Percentiles rank a stretch among this genome's conserved stretches.
These are phyloP conservation scores for Babylonia areolata DNA, from an alignment of 1,140 invertebrate species.

Conservation along the genomic window DNA sequence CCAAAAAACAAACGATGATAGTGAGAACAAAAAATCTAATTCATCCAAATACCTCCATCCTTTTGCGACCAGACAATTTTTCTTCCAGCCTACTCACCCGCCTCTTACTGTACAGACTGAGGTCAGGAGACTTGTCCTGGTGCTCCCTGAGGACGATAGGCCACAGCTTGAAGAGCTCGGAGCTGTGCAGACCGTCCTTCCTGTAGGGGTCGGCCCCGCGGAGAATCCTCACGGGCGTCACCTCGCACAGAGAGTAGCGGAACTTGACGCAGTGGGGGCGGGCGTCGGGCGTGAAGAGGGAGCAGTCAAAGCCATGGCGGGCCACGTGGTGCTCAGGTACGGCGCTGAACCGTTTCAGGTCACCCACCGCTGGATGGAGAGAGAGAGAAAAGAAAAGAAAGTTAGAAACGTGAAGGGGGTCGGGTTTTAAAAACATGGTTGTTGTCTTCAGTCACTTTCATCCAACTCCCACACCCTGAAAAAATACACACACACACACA, in stretches of 20 bases:
- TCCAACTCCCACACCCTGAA: too few relatives aligned
- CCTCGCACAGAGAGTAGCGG: slow-evolving; percentile 59
- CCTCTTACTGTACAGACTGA: slow-evolving; percentile 55
- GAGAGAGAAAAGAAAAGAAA: too few relatives aligned
- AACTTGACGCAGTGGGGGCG: slow-evolving; percentile 65
- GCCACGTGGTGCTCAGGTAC: slow-evolving; percentile 61
- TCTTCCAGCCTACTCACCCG: slow-evolving; percentile 8
- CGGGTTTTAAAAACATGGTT: too few relatives aligned
- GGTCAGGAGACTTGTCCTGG: slow-evolving; percentile 57
- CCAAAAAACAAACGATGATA: too few relatives aligned
- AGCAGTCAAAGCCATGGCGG: slow-evolving; percentile 64
- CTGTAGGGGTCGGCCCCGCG: slow-evolving; percentile 63
- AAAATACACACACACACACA: too few relatives aligned
- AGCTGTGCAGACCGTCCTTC: slow-evolving; percentile 65
- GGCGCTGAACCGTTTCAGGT: slow-evolving; percentile 62
- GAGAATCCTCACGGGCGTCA: slow-evolving; percentile 60
- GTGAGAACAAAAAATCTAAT: too few relatives aligned
- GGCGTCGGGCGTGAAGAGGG: slow-evolving; percentile 61
- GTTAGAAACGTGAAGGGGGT: too few relatives aligned
- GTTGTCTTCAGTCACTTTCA: too few relatives aligned
- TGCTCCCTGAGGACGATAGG: slow-evolving; percentile 66
- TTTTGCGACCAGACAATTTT: too few relatives aligned
- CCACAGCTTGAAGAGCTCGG: slow-evolving; percentile 67
- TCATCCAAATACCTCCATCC: too few relatives aligned
- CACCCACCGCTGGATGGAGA: slow-evolving; percentile 60